Percentiles rank a stretch among this genome's conserved stretches.
Conservation (phyloP, 2,888 invertebrate species). For the Leptopilina syphax region DNA sequence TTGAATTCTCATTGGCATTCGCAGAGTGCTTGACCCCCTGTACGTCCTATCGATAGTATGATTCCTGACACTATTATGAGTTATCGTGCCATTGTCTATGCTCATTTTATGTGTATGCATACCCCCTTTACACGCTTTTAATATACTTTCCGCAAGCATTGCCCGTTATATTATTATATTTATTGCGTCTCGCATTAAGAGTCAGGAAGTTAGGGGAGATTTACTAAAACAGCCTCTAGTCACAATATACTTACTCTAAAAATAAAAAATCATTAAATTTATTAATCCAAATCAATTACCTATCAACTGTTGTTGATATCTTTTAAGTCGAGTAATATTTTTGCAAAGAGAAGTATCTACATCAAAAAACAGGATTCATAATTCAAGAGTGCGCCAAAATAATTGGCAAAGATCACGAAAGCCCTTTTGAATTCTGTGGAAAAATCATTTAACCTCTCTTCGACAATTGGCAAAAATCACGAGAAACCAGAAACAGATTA, state of each 20-base stretch:
- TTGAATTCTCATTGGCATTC: conserved; percentile 70
- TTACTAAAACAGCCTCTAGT: neutral
- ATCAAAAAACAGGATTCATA: conserved; percentile 31
- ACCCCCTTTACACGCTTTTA: conserved; percentile 21
- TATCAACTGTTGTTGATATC: too few relatives aligned
- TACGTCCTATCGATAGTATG: conserved; percentile 71
- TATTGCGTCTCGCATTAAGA: conserved; percentile 28
- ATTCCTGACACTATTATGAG: conserved; percentile 74
- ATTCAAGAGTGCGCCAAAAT: conserved; percentile 28
- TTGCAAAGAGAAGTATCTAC: neutral
- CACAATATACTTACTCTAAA: neutral
- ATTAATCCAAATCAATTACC: too few relatives aligned
- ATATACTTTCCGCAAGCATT: conserved; percentile 33
- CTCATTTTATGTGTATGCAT: conserved; percentile 44
- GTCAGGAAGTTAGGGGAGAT: conserved; percentile 30
- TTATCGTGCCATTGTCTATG: conserved; percentile 74
- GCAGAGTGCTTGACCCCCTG: conserved; percentile 66
- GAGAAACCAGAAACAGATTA: conserved; percentile 29
- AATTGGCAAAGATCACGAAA: conserved; percentile 38
- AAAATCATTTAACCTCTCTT: conserved; percentile 31
- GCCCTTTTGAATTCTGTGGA: conserved; percentile 36
- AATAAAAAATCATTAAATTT: too few relatives aligned
- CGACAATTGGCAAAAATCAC: conserved; percentile 30
- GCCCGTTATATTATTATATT: conserved; percentile 39
- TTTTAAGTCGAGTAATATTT: neutral